phyloP scores from a whole-genome alignment of 1,140 invertebrate species.

The Drosophila auraria region DNA sequence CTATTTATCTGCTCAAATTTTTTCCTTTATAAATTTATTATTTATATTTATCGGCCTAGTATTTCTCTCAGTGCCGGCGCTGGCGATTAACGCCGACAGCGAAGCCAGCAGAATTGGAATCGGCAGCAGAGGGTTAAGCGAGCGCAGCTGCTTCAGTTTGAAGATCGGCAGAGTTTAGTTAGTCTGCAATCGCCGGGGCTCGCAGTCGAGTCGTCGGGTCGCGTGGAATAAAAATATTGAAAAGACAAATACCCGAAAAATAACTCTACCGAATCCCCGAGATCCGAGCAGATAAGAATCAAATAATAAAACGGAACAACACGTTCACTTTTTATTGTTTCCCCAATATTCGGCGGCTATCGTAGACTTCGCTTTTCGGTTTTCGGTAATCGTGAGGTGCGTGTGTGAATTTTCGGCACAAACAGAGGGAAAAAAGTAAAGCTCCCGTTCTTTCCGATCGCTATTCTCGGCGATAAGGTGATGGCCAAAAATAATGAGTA shows the following conservation, averaged over 20 bases:
- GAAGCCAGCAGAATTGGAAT: constrained; percentile 24
- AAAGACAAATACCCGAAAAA: constrained; percentile 6
- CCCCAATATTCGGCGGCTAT: constrained; percentile 28
- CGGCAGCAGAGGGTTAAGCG: constrained; percentile 70
- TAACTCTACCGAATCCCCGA: constrained; percentile 1
- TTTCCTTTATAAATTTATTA: too few relatives aligned
- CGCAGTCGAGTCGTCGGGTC: constrained; percentile 58
- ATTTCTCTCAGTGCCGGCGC: constrained; percentile 18
- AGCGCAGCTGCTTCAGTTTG: constrained; percentile 61
- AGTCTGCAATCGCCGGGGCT: constrained; percentile 77
- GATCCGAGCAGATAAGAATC: constrained; percentile 23
- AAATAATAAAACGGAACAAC: constrained; percentile 33
- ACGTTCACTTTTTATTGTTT: constrained; percentile 22
- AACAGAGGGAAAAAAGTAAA: constrained; percentile 17
- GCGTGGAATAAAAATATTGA: constrained; percentile 17
- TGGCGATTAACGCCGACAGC: constrained; percentile 27
- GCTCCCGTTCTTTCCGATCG: constrained; percentile 41
- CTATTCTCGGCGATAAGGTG: constrained; percentile 41
- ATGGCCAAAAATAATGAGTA: constrained; percentile 65
- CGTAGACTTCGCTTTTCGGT: constrained; percentile 30
- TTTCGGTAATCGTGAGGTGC: constrained; percentile 36
- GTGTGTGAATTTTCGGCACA: constrained; percentile 28
- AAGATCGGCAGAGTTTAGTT: constrained; percentile 76
- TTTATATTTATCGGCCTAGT: too few relatives aligned
- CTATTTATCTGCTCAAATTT: neutral